Percentiles rank a stretch among this genome's conserved stretches.
Evolutionary conservation across 53 echinoderm and acorn worm species (phyloP).

Genomic region (Paracentrotus lividus): DNA sequence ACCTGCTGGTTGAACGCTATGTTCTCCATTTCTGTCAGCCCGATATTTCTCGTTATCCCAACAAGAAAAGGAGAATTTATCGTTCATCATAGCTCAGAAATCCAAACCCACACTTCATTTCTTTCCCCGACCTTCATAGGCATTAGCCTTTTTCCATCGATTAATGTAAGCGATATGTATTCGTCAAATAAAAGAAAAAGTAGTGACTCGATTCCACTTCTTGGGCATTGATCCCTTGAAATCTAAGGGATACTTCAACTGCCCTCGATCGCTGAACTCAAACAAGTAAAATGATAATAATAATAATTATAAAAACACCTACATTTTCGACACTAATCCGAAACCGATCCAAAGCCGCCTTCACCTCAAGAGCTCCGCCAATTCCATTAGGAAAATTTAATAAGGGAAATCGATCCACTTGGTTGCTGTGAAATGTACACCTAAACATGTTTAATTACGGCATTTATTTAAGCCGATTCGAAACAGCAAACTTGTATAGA

Average conservation of each 20-base stretch:
- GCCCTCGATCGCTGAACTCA: not conserved
- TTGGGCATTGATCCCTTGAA: not conserved
- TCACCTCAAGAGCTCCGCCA: not conserved
- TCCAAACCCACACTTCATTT: not conserved
- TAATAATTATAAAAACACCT: too few species aligned
- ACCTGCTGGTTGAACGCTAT: too few species aligned
- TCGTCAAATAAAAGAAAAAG: not conserved
- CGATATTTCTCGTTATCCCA: too few species aligned
- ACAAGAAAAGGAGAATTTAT: too few species aligned
- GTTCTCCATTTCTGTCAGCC: too few species aligned
- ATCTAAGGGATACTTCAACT: not conserved
- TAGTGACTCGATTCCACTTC: not conserved
- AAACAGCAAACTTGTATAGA: too few species aligned
- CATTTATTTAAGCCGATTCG: too few species aligned
- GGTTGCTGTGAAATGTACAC: too few species aligned
- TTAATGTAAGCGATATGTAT: constrained; percentile 15
- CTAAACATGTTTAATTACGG: too few species aligned
- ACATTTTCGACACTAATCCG: not conserved
- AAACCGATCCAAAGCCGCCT: not conserved
- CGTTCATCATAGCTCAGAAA: too few species aligned
- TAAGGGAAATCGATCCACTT: too few species aligned
- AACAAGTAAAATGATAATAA: not conserved
- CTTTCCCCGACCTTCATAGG: not conserved
- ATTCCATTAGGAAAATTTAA: not conserved
- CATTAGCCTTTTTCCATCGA: not conserved